phyloP scores from a whole-genome alignment of 2,888 invertebrate species.

The Mimas tiliae region DNA sequence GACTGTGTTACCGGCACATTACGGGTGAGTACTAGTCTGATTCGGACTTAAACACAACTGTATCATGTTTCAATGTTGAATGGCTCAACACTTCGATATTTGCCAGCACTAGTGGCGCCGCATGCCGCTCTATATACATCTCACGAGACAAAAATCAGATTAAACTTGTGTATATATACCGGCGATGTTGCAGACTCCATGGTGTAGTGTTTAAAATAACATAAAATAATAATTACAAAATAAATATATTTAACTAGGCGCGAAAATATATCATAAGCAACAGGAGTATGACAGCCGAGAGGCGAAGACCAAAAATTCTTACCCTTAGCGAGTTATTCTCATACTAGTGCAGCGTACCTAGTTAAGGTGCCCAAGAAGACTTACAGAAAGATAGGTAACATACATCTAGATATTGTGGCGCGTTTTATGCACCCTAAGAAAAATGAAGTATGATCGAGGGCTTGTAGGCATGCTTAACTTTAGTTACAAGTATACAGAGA shows the following conservation, averaged over 20 bases:
- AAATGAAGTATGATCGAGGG: background rate
- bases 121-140: slow-evolving; percentile 75
- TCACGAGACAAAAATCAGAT: slow-evolving; percentile 85
- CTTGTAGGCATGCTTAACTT: background rate
- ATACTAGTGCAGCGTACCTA: background rate
- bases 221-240: background rate
- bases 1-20: slow-evolving; percentile 91
- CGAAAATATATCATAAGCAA: background rate
- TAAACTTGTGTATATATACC: slow-evolving; percentile 8
- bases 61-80: slow-evolving; percentile 80
- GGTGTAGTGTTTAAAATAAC: background rate
- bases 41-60: slow-evolving; percentile 54
- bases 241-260: background rate
- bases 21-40: slow-evolving; percentile 88
- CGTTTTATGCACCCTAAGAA: background rate
- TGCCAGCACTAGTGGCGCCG: slow-evolving; percentile 80
- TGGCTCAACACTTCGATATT: slow-evolving; percentile 82
- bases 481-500: background rate
- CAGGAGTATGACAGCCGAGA: background rate
- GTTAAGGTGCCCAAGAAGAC: background rate
- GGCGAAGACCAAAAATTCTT: background rate
- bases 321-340: background rate
- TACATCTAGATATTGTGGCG: background rate
- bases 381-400: background rate
- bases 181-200: slow-evolving; percentile 13